phyloP scores from a whole-genome alignment of 2,888 invertebrate genomes.

The Aleiodes testaceus region DNA sequence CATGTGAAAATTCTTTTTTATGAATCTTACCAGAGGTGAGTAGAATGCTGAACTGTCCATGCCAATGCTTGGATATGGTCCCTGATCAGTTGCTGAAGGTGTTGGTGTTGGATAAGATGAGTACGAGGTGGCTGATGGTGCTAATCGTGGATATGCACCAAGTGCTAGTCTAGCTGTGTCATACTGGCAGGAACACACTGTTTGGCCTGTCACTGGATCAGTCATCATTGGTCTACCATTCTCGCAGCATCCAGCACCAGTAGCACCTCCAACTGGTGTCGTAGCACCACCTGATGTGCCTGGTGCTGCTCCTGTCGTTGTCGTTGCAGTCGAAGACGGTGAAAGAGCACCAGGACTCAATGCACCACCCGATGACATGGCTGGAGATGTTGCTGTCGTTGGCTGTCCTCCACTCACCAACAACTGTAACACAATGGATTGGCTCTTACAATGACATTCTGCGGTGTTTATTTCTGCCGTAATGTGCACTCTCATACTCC shows the following conservation, averaged over 20 bases:
- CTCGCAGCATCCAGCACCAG: constrained; percentile 82
- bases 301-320: constrained; percentile 68
- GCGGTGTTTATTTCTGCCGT: neutral
- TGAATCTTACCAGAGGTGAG: constrained; percentile 89
- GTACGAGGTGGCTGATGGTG: constrained; percentile 82
- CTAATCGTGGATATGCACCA: constrained; percentile 85
- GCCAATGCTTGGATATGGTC: constrained; percentile 93
- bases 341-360: constrained; percentile 84
- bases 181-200: constrained; percentile 95
- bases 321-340: constrained; percentile 72
- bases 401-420: constrained; percentile 84
- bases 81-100: constrained; percentile 92
- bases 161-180: constrained; percentile 88
- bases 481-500: constrained; percentile 13
- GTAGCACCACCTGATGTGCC: constrained; percentile 71
- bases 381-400: constrained; percentile 79
- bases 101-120: constrained; percentile 91
- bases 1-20: neutral
- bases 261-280: constrained; percentile 75
- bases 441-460: too few species aligned
- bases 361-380: constrained; percentile 84
- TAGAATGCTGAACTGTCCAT: constrained; percentile 96
- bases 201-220: constrained; percentile 93
- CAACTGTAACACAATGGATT: constrained; percentile 76
- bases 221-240: constrained; percentile 93